phyloP scores from a whole-genome alignment of 2,888 invertebrate species.

The Omphaloscelis lunosa region DNA sequence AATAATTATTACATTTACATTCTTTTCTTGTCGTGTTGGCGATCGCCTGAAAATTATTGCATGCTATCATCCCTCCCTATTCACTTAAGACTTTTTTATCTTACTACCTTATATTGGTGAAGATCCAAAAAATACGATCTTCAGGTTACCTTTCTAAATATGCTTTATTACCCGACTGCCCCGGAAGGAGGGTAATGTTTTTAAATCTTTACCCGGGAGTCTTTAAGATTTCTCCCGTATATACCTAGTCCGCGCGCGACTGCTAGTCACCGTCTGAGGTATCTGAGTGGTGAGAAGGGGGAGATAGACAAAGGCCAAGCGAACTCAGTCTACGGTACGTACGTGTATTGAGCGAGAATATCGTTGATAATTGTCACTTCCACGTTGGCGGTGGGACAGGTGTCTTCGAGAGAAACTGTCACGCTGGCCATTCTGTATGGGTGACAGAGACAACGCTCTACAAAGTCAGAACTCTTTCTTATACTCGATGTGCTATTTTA shows the following conservation, averaged over 20 bases:
- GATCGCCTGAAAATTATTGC: conserved; percentile 14
- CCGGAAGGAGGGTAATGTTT: too few species aligned
- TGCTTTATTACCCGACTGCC: background rate
- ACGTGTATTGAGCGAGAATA: background rate
- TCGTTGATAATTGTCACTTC: background rate
- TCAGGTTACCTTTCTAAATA: background rate
- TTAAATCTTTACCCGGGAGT: background rate
- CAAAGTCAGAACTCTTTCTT: background rate
- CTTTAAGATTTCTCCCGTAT: background rate
- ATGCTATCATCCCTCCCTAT: background rate
- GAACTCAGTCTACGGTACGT: too few species aligned
- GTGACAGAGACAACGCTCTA: background rate
- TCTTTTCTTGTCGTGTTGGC: conserved; percentile 20
- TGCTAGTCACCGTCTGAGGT: too few species aligned
- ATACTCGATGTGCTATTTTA: background rate
- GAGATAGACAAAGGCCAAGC: background rate
- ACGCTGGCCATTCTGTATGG: background rate
- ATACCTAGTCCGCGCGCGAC: too few species aligned
- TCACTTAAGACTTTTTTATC: background rate
- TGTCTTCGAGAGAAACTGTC: background rate
- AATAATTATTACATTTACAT: conserved; percentile 59
- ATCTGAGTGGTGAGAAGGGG: too few species aligned
- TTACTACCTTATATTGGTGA: background rate
- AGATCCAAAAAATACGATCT: background rate
- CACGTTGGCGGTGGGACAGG: background rate